phyloP scores from a whole-genome alignment of 2,113 vertebrate genomes.

The Ondatra zibethicus region DNA sequence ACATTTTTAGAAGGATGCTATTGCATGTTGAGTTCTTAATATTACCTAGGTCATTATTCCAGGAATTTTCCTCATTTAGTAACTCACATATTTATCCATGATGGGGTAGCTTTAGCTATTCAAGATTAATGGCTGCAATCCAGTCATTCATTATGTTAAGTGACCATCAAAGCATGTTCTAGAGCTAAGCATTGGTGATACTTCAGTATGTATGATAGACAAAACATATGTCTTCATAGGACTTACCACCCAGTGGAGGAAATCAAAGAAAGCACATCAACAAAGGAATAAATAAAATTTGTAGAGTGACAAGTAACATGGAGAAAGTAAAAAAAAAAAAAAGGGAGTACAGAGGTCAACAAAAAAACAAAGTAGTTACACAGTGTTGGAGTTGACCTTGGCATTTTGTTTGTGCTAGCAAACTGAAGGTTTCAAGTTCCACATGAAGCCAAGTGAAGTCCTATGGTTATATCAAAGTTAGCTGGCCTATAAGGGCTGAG shows the following conservation, averaged over 20 bases:
- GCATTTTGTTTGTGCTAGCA: not conserved
- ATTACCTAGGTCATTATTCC: not conserved
- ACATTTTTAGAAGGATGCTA: not conserved
- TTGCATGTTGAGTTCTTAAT: not conserved
- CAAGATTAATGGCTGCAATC: not conserved
- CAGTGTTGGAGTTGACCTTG: not conserved
- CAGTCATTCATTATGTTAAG: not conserved
- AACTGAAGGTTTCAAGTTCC: not conserved
- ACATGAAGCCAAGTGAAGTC: not conserved
- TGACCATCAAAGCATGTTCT: not conserved
- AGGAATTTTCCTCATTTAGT: not conserved
- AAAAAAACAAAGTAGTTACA: not conserved
- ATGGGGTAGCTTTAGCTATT: not conserved
- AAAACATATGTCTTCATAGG: not conserved
- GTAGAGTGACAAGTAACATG: not conserved
- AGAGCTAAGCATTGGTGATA: not conserved
- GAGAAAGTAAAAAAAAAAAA: conserved; percentile 2
- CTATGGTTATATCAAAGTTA: not conserved
- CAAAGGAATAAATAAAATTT: not conserved
- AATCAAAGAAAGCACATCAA: not conserved
- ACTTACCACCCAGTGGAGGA: not conserved
- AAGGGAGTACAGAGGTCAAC: not conserved
- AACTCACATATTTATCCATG: not conserved
- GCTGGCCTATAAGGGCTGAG: too few relatives aligned
- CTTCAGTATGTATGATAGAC: not conserved